These are phyloP conservation scores for Rhinoderma darwinii DNA, from an alignment of 2,113 vertebrate genomes.

Conservation along the genomic window DNA sequence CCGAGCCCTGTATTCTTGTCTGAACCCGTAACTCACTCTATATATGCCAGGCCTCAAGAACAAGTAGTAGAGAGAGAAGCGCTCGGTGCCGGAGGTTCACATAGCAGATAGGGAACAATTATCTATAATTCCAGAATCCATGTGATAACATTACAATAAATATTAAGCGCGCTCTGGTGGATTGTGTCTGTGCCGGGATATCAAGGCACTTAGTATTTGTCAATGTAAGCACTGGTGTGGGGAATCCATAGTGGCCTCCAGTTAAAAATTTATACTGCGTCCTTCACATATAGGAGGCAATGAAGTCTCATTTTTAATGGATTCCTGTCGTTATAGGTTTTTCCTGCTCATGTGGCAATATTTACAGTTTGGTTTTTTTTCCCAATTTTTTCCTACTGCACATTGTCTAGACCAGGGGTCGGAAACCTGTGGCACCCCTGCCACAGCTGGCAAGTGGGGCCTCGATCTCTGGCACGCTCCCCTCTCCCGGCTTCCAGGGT, in stretches of 20 bases:
- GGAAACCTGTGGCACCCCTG: not conserved
- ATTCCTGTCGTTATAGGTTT: not conserved
- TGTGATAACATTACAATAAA: conserved; percentile 4
- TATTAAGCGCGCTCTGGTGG: not conserved
- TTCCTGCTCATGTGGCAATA: not conserved
- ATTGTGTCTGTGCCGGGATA: not conserved
- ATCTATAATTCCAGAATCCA: not conserved
- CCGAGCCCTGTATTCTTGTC: not conserved
- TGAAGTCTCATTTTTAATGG: not conserved
- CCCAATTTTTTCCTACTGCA: not conserved
- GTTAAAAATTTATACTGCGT: not conserved
- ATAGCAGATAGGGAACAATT: not conserved
- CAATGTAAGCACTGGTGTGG: not conserved
- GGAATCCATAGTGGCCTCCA: not conserved
- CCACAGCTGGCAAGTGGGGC: no score
- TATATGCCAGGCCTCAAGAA: not conserved
- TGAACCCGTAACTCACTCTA: not conserved
- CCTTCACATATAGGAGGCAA: no score
- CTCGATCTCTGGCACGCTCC: no score
- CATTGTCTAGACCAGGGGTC: not conserved
- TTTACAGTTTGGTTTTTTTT: no score
- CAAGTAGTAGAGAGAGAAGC: not conserved
- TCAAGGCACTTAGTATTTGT: not conserved
- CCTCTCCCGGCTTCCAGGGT: no score
- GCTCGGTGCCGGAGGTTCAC: not conserved